Evolutionary conservation across 1,140 invertebrate genomes (phyloP).

Genomic region (Panagrolaimus sp.): DNA sequence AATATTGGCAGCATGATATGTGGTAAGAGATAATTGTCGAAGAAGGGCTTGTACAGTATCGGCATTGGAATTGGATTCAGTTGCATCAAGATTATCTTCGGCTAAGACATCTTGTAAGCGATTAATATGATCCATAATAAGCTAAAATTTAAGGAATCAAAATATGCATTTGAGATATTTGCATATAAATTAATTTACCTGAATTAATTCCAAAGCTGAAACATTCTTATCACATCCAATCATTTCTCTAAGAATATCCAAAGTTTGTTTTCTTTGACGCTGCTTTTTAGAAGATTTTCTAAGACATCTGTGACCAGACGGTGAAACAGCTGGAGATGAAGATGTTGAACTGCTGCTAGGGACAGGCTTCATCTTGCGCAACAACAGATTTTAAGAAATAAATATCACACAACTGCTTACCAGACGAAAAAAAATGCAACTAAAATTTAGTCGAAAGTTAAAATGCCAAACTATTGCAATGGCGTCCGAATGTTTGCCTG

Average conservation of each 20-base stretch:
- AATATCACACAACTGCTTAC: background rate
- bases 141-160: background rate
- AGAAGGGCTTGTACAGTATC: background rate
- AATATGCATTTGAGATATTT: background rate
- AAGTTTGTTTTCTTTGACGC: conserved; percentile 3
- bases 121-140: conserved; percentile 8
- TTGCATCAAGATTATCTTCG: background rate
- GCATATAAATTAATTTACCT: background rate
- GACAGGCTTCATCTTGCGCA: conserved; percentile 1
- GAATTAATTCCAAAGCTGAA: conserved; percentile 3
- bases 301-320: background rate
- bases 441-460: conserved; percentile 1
- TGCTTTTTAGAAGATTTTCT: conserved; percentile 15
- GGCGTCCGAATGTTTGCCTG: too few species aligned
- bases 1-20: background rate
- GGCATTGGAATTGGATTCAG: background rate
- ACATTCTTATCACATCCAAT: conserved; percentile 3
- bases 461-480: too few species aligned
- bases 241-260: conserved; percentile 10
- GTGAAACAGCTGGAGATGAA: background rate
- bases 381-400: background rate
- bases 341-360: background rate
- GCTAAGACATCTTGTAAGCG: background rate
- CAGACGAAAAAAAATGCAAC: conserved; percentile 5
- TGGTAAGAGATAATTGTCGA: background rate